A percentile compares a stretch with the other conserved stretches of the same genome.
These are phyloP conservation scores for Nipponacmea schrenckii DNA, from an alignment of 2,888 invertebrate genomes.

Conservation along the genomic window DNA sequence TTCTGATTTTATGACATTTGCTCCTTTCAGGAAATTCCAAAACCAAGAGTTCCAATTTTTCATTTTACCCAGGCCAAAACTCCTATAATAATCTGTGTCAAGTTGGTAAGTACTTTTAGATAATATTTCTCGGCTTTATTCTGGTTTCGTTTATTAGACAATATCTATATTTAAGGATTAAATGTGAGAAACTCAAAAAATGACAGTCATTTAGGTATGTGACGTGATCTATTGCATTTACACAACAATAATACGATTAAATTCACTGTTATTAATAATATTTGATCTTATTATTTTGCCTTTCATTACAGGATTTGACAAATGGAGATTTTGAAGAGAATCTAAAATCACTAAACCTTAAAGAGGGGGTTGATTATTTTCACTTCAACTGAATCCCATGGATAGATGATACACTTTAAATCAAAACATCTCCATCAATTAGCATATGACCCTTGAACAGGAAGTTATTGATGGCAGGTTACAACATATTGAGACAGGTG, in stretches of 20 bases:
- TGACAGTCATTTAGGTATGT: too few species aligned
- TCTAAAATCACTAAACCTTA: constrained; percentile 75
- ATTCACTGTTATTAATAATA: too few species aligned
- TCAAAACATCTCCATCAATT: background rate
- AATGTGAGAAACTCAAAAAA: too few species aligned
- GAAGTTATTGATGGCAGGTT: too few species aligned
- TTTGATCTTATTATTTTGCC: constrained; percentile 26
- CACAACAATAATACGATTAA: too few species aligned
- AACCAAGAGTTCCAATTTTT: constrained; percentile 75
- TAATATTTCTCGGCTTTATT: background rate
- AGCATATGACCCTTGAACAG: too few species aligned
- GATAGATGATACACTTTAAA: background rate
- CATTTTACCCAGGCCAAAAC: constrained; percentile 76
- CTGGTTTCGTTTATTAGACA: too few species aligned
- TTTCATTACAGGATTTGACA: constrained; percentile 75
- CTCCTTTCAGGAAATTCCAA: constrained; percentile 68
- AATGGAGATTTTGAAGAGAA: constrained; percentile 80
- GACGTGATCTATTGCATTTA: too few species aligned
- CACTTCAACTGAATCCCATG: constrained; percentile 73
- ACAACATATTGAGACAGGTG: too few species aligned
- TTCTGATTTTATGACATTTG: too few species aligned
- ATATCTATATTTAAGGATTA: too few species aligned
- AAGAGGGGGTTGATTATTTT: constrained; percentile 79
- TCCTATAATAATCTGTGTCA: constrained; percentile 84
- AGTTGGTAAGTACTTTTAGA: constrained; percentile 72